Conservation (phyloP, 2,797 vertebrate species). For the Enteromius thamalakanensis region DNA sequence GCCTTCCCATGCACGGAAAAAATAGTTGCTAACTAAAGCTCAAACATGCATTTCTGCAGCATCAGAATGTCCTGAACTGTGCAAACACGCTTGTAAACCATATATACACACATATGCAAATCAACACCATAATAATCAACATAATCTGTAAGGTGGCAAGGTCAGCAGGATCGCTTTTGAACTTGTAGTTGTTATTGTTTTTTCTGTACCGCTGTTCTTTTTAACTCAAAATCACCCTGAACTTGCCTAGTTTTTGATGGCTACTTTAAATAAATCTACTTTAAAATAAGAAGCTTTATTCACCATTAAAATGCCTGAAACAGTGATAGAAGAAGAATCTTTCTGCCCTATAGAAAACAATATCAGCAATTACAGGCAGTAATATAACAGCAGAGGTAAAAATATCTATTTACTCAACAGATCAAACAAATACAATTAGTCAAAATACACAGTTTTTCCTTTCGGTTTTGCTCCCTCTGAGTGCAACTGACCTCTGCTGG, state of each 20-base stretch:
- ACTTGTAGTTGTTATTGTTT: not conserved
- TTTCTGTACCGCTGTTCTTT: not conserved
- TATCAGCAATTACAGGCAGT: constrained; percentile 20
- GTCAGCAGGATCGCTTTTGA: constrained; percentile 1
- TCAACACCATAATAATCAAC: not conserved
- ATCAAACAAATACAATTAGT: constrained; percentile 15
- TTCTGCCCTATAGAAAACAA: constrained; percentile 9
- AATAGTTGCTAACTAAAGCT: not conserved
- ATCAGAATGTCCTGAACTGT: constrained; percentile 11
- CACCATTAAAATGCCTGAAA: not conserved
- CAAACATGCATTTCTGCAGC: constrained; percentile 37
- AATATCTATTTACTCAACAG: constrained; percentile 36
- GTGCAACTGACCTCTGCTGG: not conserved
- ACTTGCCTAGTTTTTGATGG: not conserved
- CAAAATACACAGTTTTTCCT: not conserved
- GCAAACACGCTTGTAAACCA: constrained; percentile 42
- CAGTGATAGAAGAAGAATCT: not conserved
- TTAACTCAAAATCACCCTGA: not conserved
- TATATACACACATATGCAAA: constrained; percentile 9
- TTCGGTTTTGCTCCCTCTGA: not conserved
- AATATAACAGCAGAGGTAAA: constrained; percentile 4
- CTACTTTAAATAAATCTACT: not conserved
- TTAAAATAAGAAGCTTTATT: not conserved
- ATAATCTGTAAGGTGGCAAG: constrained; percentile 42
- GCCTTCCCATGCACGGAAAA: constrained; percentile 6